These are phyloP conservation scores for Sitta europaea DNA, from an alignment of 2,113 vertebrate genomes.

Conservation along the genomic window DNA sequence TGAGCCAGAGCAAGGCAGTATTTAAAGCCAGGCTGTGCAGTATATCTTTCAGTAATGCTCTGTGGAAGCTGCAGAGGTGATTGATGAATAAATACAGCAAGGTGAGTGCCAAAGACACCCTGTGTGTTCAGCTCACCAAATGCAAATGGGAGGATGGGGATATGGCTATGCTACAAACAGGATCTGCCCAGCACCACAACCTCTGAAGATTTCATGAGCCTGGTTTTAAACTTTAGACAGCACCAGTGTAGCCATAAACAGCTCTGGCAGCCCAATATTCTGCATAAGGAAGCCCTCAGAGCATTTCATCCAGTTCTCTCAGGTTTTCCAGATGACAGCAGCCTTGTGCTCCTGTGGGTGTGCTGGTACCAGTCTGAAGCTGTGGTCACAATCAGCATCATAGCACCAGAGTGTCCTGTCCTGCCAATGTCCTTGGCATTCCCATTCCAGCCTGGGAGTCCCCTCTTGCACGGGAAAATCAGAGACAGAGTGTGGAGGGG, in stretches of 20 bases:
- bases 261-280: background rate
- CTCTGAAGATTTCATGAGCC: background rate
- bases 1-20: background rate
- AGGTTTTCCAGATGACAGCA: background rate
- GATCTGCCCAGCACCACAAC: background rate
- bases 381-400: background rate
- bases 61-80: background rate
- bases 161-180: accelerated
- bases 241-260: background rate
- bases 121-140: background rate
- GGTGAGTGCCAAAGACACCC: background rate
- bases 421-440: background rate
- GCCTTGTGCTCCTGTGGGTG: background rate
- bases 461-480: background rate
- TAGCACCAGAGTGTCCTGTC: no score
- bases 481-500: background rate
- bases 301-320: background rate
- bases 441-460: background rate
- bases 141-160: background rate
- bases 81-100: background rate
- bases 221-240: background rate
- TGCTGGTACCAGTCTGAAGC: background rate
- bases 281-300: background rate
- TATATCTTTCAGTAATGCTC: background rate
- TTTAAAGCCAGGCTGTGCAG: background rate